Percentiles rank a stretch among this genome's conserved stretches.
Evolutionary conservation across 2,797 vertebrate species (phyloP).

Genomic region (Bucorvus abyssinicus): DNA sequence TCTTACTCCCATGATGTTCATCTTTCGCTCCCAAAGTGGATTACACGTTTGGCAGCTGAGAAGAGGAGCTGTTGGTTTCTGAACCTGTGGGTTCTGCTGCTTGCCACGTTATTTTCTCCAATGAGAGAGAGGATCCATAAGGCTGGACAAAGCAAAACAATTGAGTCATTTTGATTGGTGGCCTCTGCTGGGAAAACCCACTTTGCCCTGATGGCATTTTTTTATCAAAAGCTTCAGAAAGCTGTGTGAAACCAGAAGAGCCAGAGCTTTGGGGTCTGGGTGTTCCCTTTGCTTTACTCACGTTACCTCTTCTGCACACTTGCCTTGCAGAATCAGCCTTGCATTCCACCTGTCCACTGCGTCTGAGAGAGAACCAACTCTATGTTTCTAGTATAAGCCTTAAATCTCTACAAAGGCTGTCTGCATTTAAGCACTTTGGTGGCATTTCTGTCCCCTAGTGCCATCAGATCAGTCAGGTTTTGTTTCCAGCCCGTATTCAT

Average conservation of each 20-base stretch:
- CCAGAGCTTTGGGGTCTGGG: background rate
- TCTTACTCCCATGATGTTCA: conserved; percentile 22
- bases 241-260: background rate
- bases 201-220: background rate
- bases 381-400: background rate
- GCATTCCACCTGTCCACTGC: background rate
- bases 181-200: background rate
- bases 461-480: background rate
- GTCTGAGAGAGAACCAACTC: background rate
- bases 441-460: background rate
- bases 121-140: background rate
- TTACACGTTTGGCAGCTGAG: conserved; percentile 29
- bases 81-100: background rate
- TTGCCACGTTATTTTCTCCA: background rate
- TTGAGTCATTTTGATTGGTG: conserved; percentile 10
- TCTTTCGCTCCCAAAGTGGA: conserved; percentile 23
- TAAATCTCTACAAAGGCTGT: background rate
- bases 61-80: conserved; percentile 34
- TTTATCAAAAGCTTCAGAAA: background rate
- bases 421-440: background rate
- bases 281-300: background rate
- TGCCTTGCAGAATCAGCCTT: background rate
- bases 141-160: background rate
- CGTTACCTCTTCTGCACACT: background rate
- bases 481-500: background rate